phyloP scores from a whole-genome alignment of 37 sponge, comb jelly and placozoan genomes.

The Tethya wilhelma region DNA sequence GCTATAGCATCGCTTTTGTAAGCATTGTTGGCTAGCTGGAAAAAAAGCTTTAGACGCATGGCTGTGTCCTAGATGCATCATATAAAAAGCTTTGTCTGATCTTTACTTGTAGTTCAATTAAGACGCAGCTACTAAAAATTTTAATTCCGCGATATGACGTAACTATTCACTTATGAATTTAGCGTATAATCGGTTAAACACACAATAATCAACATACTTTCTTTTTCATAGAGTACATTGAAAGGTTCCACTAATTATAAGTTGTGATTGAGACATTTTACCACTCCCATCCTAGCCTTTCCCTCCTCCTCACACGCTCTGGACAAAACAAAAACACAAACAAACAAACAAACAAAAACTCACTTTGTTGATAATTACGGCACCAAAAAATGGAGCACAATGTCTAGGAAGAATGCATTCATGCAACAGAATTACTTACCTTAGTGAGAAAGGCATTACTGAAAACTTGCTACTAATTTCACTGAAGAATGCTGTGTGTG shows the following conservation, averaged over 20 bases:
- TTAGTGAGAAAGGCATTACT: slow-evolving; percentile 81
- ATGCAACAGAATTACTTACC: slow-evolving; percentile 61
- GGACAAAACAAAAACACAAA: neutral
- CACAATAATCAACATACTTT: slow-evolving; percentile 49
- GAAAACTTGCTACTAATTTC: slow-evolving; percentile 87
- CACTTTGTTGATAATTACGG: no score
- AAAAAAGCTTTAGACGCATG: no score
- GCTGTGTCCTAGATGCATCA: no score
- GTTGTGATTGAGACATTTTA: slow-evolving; percentile 95
- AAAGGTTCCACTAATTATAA: slow-evolving; percentile 95
- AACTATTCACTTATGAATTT: no score
- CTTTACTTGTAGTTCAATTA: neutral
- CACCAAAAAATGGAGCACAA: neutral
- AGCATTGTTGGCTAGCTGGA: no score
- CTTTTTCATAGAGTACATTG: slow-evolving; percentile 94
- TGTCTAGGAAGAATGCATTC: neutral
- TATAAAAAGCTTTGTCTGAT: neutral
- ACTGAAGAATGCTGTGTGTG: slow-evolving; percentile 87
- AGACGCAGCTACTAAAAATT: neutral
- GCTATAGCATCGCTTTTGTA: no score
- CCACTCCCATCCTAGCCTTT: slow-evolving; percentile 95
- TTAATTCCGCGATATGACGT: no score
- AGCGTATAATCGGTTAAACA: no score
- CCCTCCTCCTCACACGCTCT: slow-evolving; percentile 97
- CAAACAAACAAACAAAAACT: neutral